Evolutionary conservation across 2,113 vertebrate species (phyloP).

Genomic region (Leptosomus discolor): DNA sequence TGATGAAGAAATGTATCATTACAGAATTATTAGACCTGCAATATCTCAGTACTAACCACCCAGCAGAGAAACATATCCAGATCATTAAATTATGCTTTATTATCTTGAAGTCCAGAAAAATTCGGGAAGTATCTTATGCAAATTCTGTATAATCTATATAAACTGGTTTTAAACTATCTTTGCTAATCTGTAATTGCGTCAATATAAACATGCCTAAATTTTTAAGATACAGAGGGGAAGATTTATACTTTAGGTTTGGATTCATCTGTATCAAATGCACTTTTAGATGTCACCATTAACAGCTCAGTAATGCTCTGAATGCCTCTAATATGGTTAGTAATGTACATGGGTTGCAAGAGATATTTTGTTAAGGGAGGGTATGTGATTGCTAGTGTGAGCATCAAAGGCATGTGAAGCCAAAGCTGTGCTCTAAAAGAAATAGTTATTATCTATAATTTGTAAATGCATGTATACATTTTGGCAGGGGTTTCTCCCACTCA

Average conservation of each 20-base stretch:
- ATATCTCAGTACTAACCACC: neutral
- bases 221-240: neutral
- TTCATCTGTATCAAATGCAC: neutral
- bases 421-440: neutral
- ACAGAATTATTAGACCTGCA: neutral
- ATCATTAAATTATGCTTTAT: neutral
- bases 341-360: neutral
- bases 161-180: neutral
- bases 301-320: neutral
- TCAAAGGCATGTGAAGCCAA: neutral
- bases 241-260: neutral
- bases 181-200: neutral
- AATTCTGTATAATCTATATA: neutral
- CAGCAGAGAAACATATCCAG: neutral
- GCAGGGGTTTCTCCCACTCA: rapidly evolving
- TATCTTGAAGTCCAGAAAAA: neutral
- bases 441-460: neutral
- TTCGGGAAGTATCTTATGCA: neutral
- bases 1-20: neutral
- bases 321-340: neutral
- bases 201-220: neutral
- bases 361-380: neutral
- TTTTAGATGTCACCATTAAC: neutral
- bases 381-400: rapidly evolving
- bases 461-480: neutral